phyloP scores from a whole-genome alignment of 2,797 vertebrate species.

The Neomorphus geoffroyi region DNA sequence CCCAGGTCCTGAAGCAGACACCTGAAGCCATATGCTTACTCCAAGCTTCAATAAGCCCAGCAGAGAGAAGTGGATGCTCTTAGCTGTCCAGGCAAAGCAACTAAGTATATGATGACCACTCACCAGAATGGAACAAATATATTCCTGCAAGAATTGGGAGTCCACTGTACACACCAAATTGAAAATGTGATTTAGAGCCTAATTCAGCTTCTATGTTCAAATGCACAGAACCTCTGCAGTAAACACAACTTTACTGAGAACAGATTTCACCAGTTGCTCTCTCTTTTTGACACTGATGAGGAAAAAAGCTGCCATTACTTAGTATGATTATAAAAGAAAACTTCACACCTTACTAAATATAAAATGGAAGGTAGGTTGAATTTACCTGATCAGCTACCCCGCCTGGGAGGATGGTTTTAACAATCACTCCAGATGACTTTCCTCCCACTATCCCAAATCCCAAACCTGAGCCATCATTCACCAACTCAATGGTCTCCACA shows the following conservation, averaged over 20 bases:
- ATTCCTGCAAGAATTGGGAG: not conserved
- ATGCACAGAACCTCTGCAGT: not conserved
- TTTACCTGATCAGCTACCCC: conserved; percentile 95
- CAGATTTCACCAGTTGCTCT: not conserved
- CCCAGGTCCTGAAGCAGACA: accelerated
- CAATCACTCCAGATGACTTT: conserved; percentile 94
- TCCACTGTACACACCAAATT: not conserved
- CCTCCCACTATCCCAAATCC: conserved; percentile 98
- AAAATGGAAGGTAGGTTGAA: not conserved
- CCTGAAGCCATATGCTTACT: not conserved
- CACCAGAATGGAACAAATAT: not conserved
- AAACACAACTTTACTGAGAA: not conserved
- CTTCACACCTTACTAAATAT: not conserved
- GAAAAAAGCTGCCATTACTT: not conserved
- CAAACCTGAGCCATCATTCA: conserved; percentile 95
- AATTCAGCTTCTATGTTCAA: not conserved
- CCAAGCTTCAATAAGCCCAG: not conserved
- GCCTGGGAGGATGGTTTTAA: conserved; percentile 96
- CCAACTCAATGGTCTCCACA: conserved; percentile 92
- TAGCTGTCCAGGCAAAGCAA: not conserved
- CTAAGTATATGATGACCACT: not conserved
- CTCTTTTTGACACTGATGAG: not conserved
- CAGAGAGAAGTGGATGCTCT: not conserved
- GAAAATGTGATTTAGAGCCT: not conserved
- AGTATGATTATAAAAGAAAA: not conserved